Evolutionary conservation across 2,888 invertebrate species (phyloP).

Genomic region (Erebia palarica): DNA sequence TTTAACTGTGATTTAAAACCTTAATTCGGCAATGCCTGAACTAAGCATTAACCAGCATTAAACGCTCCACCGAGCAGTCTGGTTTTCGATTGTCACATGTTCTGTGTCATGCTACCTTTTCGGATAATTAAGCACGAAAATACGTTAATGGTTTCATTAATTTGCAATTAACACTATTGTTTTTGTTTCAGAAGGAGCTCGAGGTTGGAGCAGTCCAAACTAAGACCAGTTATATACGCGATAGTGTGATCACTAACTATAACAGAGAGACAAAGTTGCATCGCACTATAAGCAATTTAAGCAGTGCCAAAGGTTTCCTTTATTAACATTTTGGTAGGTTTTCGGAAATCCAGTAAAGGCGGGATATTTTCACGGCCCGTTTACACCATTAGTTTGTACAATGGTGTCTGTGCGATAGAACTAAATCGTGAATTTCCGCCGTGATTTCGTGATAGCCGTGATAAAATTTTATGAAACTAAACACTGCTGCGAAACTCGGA

Average conservation of each 20-base stretch:
- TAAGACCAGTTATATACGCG: no score
- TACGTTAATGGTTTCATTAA: neutral
- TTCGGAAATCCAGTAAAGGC: neutral
- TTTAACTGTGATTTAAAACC: conserved; percentile 9
- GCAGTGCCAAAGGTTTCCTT: no score
- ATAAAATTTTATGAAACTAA: conserved; percentile 38
- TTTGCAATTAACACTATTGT: neutral
- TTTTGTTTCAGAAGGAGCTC: neutral
- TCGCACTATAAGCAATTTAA: no score
- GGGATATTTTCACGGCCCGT: conserved; percentile 20
- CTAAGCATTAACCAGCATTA: conserved; percentile 15
- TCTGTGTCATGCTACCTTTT: conserved; percentile 12
- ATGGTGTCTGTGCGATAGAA: conserved; percentile 17
- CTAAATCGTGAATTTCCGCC: conserved; percentile 24
- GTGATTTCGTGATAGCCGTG: conserved; percentile 29
- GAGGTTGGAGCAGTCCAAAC: no score
- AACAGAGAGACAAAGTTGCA: no score
- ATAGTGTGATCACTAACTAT: neutral
- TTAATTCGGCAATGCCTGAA: conserved; percentile 8
- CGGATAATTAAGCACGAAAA: conserved; percentile 4
- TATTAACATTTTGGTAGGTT: neutral
- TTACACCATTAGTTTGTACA: conserved; percentile 19
- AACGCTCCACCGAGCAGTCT: conserved; percentile 6
- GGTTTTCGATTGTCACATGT: conserved; percentile 18
- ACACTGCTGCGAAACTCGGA: conserved; percentile 28